Conservation (phyloP, 2,113 vertebrate species). For the Notothenia rossii region DNA sequence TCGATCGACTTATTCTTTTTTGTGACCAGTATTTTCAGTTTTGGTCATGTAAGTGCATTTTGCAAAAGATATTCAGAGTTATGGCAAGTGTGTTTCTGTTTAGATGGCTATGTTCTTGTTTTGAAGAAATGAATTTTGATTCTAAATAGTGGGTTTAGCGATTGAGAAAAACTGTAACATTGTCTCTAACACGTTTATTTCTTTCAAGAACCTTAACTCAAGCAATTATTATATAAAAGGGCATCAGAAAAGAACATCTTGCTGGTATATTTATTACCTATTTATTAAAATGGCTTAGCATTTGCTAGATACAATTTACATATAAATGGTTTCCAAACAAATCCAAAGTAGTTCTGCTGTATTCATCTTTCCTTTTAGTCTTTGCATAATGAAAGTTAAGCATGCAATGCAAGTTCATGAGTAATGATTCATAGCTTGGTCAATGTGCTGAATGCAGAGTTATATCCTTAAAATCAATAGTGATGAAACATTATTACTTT, state of each 20-base stretch:
- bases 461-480: not conserved
- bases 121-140: too few relatives aligned
- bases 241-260: constrained; percentile 24
- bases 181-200: not conserved
- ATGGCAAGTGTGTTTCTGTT: too few relatives aligned
- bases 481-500: not conserved
- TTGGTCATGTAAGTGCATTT: too few relatives aligned
- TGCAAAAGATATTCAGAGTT: too few relatives aligned
- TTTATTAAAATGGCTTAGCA: constrained; percentile 35
- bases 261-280: constrained; percentile 11
- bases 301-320: constrained; percentile 34
- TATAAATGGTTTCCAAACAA: constrained; percentile 44
- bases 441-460: constrained; percentile 3
- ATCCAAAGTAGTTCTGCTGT: not conserved
- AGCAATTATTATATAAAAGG: constrained; percentile 40
- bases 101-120: too few relatives aligned
- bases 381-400: constrained; percentile 19
- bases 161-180: too few relatives aligned
- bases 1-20: too few relatives aligned
- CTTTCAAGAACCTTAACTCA: constrained; percentile 2
- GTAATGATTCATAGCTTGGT: constrained; percentile 9
- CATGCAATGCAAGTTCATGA: not conserved
- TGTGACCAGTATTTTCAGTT: too few relatives aligned
- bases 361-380: constrained; percentile 3
- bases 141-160: too few relatives aligned